Conservation (phyloP, 2,113 vertebrate genomes). For the Spermophilus dauricus region DNA sequence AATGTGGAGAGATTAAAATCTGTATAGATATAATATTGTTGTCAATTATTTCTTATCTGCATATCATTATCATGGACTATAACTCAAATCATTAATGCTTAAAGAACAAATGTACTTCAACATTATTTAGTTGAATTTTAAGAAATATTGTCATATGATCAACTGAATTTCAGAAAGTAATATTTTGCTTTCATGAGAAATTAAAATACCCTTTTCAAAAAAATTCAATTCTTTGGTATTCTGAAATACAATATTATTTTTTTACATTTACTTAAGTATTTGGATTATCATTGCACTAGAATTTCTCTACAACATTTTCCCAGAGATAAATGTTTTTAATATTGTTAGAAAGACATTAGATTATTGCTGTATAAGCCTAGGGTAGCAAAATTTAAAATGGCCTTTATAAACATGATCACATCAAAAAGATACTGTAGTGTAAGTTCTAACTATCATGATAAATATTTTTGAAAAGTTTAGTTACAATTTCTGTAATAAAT, state of each 20-base stretch:
- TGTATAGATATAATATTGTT: not conserved
- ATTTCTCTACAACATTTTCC: conserved; percentile 62
- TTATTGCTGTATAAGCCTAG: conserved; percentile 48
- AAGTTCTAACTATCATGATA: conserved; percentile 64
- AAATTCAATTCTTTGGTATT: conserved; percentile 76
- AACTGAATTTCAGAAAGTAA: not conserved
- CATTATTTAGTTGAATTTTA: not conserved
- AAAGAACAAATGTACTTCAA: not conserved
- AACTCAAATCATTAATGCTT: not conserved
- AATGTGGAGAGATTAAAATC: not conserved
- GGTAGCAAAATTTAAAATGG: conserved; percentile 69
- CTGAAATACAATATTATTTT: conserved; percentile 76
- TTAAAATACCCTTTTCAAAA: not conserved
- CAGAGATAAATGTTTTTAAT: conserved; percentile 76
- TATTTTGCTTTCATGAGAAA: conserved; percentile 64
- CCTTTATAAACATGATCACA: conserved; percentile 37
- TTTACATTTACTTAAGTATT: conserved; percentile 71
- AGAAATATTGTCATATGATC: not conserved
- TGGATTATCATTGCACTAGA: conserved; percentile 73
- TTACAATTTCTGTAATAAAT: conserved; percentile 52
- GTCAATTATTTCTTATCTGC: not conserved
- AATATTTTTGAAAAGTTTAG: conserved; percentile 65
- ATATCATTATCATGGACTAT: not conserved
- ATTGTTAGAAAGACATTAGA: conserved; percentile 66
- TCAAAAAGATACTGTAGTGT: conserved; percentile 58